Evolutionary conservation across 2,888 invertebrate genomes (phyloP).

Genomic region (Noctua pronuba): DNA sequence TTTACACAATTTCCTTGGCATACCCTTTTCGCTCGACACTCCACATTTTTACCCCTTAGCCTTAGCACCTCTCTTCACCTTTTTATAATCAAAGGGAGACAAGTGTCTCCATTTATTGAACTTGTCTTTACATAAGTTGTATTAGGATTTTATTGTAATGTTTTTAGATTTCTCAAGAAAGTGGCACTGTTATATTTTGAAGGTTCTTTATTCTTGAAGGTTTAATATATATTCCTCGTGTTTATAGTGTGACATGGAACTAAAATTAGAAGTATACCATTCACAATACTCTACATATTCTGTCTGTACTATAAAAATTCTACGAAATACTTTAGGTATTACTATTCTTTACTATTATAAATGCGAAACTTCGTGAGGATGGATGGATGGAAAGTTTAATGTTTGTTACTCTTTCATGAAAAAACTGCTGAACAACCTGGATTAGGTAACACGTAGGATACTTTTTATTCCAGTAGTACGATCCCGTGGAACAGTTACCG

Average conservation of each 20-base stretch:
- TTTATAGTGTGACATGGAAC: not conserved
- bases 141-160: slow-evolving; percentile 64
- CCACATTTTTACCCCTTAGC: slow-evolving; percentile 77
- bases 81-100: slow-evolving; percentile 85
- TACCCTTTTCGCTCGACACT: slow-evolving; percentile 80
- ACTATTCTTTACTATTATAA: too few species aligned
- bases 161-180: slow-evolving; percentile 15
- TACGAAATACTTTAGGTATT: not conserved
- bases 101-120: slow-evolving; percentile 82
- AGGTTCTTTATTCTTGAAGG: not conserved
- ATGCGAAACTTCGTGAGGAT: not conserved
- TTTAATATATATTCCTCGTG: not conserved
- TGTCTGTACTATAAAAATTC: not conserved
- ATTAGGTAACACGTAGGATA: not conserved
- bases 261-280: not conserved
- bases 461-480: not conserved
- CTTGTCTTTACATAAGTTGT: slow-evolving; percentile 73
- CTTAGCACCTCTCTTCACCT: slow-evolving; percentile 82
- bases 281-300: not conserved
- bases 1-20: slow-evolving; percentile 82
- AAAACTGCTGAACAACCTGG: not conserved
- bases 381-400: not conserved
- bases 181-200: slow-evolving; percentile 6
- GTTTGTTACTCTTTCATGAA: not conserved
- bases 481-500: not conserved